Evolutionary conservation across 2,888 invertebrate genomes (phyloP).

Genomic region (Polydrusus cervinus): DNA sequence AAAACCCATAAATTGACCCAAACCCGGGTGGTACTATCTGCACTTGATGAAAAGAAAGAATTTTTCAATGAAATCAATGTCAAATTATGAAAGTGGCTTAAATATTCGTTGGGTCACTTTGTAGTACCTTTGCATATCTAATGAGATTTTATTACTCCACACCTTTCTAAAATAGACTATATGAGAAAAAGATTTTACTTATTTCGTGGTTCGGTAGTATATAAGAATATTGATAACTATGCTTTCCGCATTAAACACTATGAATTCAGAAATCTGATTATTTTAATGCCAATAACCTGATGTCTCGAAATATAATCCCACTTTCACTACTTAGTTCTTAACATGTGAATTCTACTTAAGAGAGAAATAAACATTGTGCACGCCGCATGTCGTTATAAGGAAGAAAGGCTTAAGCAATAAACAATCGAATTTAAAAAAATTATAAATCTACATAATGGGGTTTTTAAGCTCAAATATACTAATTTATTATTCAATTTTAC

Average conservation of each 20-base stretch:
- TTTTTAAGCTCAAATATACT: too few relatives aligned
- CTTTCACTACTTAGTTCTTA: constrained; percentile 14
- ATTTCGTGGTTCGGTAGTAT: not conserved
- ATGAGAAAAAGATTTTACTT: not conserved
- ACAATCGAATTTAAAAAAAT: not conserved
- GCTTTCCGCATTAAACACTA: not conserved
- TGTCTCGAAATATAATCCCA: not conserved
- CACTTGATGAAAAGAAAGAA: too few relatives aligned
- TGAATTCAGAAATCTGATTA: too few relatives aligned
- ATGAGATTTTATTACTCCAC: too few relatives aligned
- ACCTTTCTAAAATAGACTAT: too few relatives aligned
- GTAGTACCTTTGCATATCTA: too few relatives aligned
- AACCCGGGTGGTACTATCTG: too few relatives aligned
- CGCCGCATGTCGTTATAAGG: not conserved
- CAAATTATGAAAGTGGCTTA: too few relatives aligned
- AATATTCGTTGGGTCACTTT: too few relatives aligned
- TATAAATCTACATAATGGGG: not conserved
- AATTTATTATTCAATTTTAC: too few relatives aligned
- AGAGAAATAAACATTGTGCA: not conserved
- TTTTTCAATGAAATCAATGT: too few relatives aligned
- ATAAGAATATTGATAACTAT: not conserved
- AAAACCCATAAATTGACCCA: too few relatives aligned
- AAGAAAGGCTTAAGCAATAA: not conserved
- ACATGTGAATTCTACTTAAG: not conserved
- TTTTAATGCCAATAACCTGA: constrained; percentile 12